Evolutionary conservation across 2,888 invertebrate species (phyloP).

Genomic region (Catonia carolina): DNA sequence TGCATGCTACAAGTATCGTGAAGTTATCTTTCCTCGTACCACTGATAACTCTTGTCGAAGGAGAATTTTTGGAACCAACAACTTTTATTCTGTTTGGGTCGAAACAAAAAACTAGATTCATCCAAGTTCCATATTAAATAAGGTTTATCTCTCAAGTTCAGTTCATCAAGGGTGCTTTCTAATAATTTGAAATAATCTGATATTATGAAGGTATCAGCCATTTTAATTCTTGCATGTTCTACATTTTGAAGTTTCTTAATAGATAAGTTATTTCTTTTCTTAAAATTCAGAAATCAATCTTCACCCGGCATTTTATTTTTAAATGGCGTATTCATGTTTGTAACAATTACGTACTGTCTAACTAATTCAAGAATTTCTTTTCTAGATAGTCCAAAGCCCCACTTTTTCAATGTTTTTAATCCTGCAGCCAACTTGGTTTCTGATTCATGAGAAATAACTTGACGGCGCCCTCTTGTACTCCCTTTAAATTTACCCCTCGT

Average conservation of each 20-base stretch:
- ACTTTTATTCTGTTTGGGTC: too few relatives aligned
- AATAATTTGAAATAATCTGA: slow-evolving; percentile 14
- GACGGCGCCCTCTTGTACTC: slow-evolving; percentile 31
- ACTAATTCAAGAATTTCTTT: slow-evolving; percentile 37
- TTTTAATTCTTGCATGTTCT: slow-evolving; percentile 17
- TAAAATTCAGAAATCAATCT: slow-evolving; percentile 34
- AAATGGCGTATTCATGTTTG: slow-evolving; percentile 36
- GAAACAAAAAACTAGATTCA: too few relatives aligned
- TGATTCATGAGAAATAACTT: slow-evolving; percentile 33
- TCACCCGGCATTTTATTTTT: slow-evolving; percentile 36
- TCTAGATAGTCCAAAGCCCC: slow-evolving; percentile 38
- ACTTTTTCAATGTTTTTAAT: slow-evolving; percentile 37
- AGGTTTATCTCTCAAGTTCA: slow-evolving; percentile 7
- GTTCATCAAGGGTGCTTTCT: slow-evolving; percentile 7
- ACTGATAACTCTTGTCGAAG: slow-evolving; percentile 17
- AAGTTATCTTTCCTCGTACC: slow-evolving; percentile 15
- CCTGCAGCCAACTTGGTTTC: slow-evolving; percentile 35
- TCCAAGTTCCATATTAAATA: slow-evolving; percentile 19
- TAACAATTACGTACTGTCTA: slow-evolving; percentile 33
- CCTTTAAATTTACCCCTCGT: slow-evolving; percentile 30
- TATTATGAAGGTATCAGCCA: slow-evolving; percentile 16
- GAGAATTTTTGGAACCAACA: slow-evolving; percentile 23
- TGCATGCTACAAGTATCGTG: slow-evolving; percentile 14
- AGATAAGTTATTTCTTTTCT: slow-evolving; percentile 13
- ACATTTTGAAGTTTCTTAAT: slow-evolving; percentile 17